Evolutionary conservation across 1,140 invertebrate species (phyloP).

Genomic region (Drosophila nigromelanica): DNA sequence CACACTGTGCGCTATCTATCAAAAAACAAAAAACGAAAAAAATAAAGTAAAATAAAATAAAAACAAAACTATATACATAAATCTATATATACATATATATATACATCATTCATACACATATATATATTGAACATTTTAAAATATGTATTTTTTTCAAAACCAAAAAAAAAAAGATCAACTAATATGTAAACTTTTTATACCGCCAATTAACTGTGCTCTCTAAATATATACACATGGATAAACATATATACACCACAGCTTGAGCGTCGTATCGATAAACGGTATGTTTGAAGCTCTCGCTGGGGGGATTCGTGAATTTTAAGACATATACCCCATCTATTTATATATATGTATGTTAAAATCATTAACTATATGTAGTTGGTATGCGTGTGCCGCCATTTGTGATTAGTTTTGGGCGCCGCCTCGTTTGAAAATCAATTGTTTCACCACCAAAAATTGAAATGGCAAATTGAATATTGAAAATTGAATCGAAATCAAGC

Average conservation of each 20-base stretch:
- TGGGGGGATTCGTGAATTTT: conserved; percentile 15
- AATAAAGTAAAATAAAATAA: background rate
- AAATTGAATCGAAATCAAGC: conserved; percentile 33
- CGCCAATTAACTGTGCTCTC: conserved; percentile 81
- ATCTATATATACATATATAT: conserved; percentile 23
- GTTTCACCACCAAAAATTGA: conserved; percentile 38
- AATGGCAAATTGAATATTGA: conserved; percentile 24
- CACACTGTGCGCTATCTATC: conserved; percentile 54
- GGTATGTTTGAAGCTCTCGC: conserved; percentile 2
- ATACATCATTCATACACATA: conserved; percentile 26
- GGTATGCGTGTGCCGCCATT: conserved; percentile 62
- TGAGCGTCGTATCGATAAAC: conserved; percentile 11
- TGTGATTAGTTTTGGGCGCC: conserved; percentile 67
- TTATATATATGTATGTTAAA: conserved; percentile 55
- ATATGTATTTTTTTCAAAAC: conserved; percentile 52
- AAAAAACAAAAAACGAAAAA: conserved; percentile 2
- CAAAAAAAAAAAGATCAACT: conserved; percentile 30
- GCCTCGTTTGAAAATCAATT: conserved; percentile 33
- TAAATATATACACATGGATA: conserved; percentile 41
- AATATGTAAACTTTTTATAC: conserved; percentile 77
- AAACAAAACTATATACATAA: conserved; percentile 18
- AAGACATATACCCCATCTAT: conserved; percentile 26
- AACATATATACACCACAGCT: background rate
- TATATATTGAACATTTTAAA: conserved; percentile 46
- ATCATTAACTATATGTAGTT: conserved; percentile 48